Evolutionary conservation across 2,888 invertebrate genomes (phyloP).

Genomic region (Ischnura elegans): DNA sequence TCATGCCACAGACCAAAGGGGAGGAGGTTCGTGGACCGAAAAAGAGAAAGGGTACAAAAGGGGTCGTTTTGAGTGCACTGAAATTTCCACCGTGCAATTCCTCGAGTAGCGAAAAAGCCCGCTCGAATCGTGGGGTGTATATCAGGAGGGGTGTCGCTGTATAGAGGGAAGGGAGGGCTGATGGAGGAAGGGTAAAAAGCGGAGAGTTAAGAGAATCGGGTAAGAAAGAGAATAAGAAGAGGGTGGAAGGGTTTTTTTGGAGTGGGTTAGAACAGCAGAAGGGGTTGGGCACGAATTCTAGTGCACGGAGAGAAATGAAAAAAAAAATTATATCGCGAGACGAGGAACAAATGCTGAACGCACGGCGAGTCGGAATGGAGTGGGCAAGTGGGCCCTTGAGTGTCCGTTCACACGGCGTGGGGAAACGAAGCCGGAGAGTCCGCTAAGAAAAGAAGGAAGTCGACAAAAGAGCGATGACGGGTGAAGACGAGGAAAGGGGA

Average conservation of each 20-base stretch:
- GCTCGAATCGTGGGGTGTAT: too few relatives aligned
- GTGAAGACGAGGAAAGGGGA: not conserved
- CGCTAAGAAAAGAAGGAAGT: slow-evolving; percentile 35
- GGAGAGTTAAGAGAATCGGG: not conserved
- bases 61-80: slow-evolving; percentile 25
- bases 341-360: not conserved
- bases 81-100: slow-evolving; percentile 15
- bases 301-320: not conserved
- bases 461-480: not conserved
- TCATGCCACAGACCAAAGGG: not conserved
- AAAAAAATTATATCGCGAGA: not conserved
- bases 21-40: not conserved
- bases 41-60: not conserved
- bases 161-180: not conserved
- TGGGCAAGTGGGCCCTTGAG: not conserved
- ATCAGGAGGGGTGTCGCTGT: too few relatives aligned
- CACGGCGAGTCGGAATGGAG: slow-evolving; percentile 12
- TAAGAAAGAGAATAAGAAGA: not conserved
- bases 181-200: not conserved
- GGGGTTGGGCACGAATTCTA: not conserved
- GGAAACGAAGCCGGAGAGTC: not conserved
- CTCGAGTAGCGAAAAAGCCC: slow-evolving; percentile 8
- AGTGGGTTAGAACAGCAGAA: not conserved
- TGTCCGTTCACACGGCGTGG: not conserved
- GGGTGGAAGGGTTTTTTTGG: not conserved